Conservation (phyloP, 2,888 invertebrate genomes). For the Synanthedon formicaeformis region DNA sequence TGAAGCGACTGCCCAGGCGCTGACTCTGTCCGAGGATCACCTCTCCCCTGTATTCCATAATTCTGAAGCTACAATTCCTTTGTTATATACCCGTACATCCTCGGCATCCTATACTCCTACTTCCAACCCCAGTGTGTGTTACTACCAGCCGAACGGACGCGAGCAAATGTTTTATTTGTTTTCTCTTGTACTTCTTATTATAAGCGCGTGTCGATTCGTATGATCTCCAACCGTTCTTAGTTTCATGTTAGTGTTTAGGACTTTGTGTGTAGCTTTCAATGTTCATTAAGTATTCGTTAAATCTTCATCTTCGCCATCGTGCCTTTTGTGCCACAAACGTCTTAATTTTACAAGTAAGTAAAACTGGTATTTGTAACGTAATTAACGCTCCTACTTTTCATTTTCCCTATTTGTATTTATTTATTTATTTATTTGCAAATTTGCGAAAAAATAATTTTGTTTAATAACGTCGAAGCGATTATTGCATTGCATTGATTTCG, state of each 20-base stretch:
- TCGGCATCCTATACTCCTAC: not conserved
- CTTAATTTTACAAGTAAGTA: not conserved
- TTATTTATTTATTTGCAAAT: too few species aligned
- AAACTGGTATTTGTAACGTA: too few species aligned
- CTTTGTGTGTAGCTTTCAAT: not conserved
- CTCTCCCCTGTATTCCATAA: not conserved
- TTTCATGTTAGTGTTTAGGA: not conserved
- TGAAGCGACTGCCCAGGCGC: not conserved
- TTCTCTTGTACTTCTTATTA: too few species aligned
- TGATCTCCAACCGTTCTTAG: conserved; percentile 2
- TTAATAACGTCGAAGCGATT: too few species aligned
- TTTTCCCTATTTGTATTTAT: too few species aligned
- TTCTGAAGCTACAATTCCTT: not conserved
- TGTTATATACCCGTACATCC: not conserved
- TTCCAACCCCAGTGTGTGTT: not conserved
- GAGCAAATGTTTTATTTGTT: too few species aligned
- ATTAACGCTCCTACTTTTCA: too few species aligned
- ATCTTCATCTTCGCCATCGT: not conserved
- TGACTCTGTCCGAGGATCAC: not conserved
- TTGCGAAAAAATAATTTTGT: too few species aligned
- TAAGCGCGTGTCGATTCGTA: not conserved
- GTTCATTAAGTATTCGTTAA: not conserved
- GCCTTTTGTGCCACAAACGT: conserved; percentile 1
- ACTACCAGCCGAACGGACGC: not conserved
- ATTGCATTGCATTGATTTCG: too few species aligned